Percentiles rank a stretch among this genome's conserved stretches.
phyloP scores from a whole-genome alignment of 2,797 vertebrate genomes.

The Acipenser ruthenus region DNA sequence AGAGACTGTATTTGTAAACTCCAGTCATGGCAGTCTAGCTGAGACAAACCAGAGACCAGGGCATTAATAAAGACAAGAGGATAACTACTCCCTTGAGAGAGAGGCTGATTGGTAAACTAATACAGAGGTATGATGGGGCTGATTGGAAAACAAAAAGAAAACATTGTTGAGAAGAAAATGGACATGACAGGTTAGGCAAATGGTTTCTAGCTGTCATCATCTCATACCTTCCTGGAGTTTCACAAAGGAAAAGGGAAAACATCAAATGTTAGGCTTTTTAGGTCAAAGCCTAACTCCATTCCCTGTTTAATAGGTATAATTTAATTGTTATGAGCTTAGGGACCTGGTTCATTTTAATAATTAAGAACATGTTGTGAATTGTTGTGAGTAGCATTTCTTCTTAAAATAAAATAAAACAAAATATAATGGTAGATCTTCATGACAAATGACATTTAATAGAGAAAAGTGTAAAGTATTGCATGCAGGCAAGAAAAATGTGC shows the following conservation, averaged over 20 bases:
- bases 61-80: constrained; percentile 40
- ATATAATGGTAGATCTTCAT: too few species aligned
- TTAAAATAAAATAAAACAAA: too few species aligned
- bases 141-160: constrained; percentile 41
- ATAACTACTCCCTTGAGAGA: constrained; percentile 36
- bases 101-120: constrained; percentile 45
- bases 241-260: background rate
- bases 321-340: too few species aligned
- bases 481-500: too few species aligned
- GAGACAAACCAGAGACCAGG: constrained; percentile 46
- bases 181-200: constrained; percentile 46
- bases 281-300: too few species aligned
- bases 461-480: too few species aligned
- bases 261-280: too few species aligned
- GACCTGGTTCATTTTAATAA: too few species aligned
- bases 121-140: constrained; percentile 37
- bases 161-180: constrained; percentile 50
- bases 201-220: constrained; percentile 3
- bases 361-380: too few species aligned
- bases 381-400: too few species aligned
- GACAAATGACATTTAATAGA: too few species aligned
- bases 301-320: too few species aligned
- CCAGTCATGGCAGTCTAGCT: constrained; percentile 31
- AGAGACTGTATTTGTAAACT: constrained; percentile 19
- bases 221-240: background rate